These are phyloP conservation scores for Protomyctophum bolini DNA, from an alignment of 2,113 vertebrate species.

Conservation along the genomic window DNA sequence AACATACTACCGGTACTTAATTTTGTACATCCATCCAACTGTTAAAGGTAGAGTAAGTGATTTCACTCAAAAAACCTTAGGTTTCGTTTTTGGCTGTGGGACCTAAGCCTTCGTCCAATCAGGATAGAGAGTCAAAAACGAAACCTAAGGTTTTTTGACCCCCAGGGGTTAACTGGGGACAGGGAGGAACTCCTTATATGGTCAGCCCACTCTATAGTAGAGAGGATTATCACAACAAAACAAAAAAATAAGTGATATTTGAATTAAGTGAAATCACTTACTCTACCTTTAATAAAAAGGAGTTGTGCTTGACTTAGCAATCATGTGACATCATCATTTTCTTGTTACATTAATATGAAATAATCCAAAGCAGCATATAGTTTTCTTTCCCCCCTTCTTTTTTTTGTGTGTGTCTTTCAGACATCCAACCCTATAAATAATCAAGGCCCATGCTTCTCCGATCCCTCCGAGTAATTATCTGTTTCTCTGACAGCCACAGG, in stretches of 20 bases:
- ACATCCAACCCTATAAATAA: slow-evolving; percentile 81
- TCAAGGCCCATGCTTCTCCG: slow-evolving; percentile 74
- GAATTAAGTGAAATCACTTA: background rate
- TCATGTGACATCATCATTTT: slow-evolving; percentile 30
- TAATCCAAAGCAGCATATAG: slow-evolving; percentile 65
- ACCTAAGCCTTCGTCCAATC: too few relatives aligned
- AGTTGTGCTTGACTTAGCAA: too few relatives aligned
- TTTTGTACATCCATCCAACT: too few relatives aligned
- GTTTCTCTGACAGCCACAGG: slow-evolving; percentile 80
- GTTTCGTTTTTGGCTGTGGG: too few relatives aligned
- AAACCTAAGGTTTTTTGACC: background rate
- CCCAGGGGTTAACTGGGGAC: background rate
- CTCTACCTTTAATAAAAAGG: too few relatives aligned
- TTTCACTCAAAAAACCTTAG: too few relatives aligned
- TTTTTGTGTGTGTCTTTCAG: slow-evolving; percentile 58
- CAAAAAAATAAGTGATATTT: too few relatives aligned
- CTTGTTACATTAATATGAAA: slow-evolving; percentile 63
- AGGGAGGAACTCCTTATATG: background rate
- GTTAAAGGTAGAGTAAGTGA: too few relatives aligned
- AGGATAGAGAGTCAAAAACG: too few relatives aligned
- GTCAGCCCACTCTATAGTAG: too few relatives aligned
- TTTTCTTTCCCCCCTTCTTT: slow-evolving; percentile 25
- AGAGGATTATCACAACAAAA: too few relatives aligned
- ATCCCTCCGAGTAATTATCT: slow-evolving; percentile 81
- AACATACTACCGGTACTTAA: too few relatives aligned